These are phyloP conservation scores for Eupithecia abbreviata DNA, from an alignment of 2,888 invertebrate species.

Conservation along the genomic window DNA sequence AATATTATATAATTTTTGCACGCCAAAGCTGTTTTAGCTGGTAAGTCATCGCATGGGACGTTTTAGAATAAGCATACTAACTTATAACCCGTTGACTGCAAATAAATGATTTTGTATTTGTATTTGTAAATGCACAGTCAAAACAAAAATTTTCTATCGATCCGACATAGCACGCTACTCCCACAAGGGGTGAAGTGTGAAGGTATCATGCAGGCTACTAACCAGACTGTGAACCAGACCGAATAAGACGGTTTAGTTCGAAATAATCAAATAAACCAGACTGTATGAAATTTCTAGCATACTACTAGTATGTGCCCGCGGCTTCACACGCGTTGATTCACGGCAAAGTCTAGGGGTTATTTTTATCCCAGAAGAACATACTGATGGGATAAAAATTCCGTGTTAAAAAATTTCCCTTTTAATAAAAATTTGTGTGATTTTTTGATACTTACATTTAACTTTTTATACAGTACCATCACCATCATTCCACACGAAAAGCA, in stretches of 20 bases:
- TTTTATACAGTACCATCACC: constrained; percentile 36
- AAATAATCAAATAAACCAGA: not conserved
- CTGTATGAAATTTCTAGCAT: not conserved
- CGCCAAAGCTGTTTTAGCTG: too few relatives aligned
- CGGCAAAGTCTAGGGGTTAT: too few relatives aligned
- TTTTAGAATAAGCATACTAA: too few relatives aligned
- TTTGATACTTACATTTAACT: constrained; percentile 31
- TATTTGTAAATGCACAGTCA: not conserved
- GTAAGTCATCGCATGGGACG: too few relatives aligned
- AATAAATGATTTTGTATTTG: too few relatives aligned
- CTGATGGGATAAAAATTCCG: too few relatives aligned
- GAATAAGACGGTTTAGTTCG: not conserved
- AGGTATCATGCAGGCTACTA: not conserved
- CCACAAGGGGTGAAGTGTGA: not conserved
- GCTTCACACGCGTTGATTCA: too few relatives aligned
- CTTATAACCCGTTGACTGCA: too few relatives aligned
- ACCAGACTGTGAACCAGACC: not conserved
- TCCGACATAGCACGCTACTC: not conserved
- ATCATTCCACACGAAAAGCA: constrained; percentile 31
- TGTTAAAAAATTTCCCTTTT: too few relatives aligned
- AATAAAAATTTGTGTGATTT: not conserved
- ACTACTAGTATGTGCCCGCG: not conserved
- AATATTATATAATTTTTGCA: too few relatives aligned
- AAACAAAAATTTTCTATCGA: not conserved
- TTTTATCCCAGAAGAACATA: too few relatives aligned